These are phyloP conservation scores for Bradysia coprophila DNA, from an alignment of 1,140 invertebrate genomes.

Conservation along the genomic window DNA sequence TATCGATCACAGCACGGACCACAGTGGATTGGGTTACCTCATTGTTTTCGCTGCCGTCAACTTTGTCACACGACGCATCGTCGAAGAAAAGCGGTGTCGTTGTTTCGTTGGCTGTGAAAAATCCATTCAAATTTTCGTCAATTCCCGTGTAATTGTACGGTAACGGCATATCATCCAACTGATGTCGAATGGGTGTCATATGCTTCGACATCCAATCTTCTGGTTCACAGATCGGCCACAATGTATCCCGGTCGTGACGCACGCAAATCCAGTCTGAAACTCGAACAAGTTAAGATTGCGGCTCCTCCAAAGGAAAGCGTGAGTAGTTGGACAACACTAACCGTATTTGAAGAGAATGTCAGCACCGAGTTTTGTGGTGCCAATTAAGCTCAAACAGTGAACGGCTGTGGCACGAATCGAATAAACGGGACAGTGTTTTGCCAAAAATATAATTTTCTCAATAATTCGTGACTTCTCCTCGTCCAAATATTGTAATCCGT, in stretches of 20 bases:
- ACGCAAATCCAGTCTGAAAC: conserved; percentile 62
- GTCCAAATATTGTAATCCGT: conserved; percentile 52
- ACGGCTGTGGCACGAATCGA: conserved; percentile 77
- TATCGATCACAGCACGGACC: conserved; percentile 1
- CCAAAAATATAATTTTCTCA: conserved; percentile 32
- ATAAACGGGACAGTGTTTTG: conserved; percentile 60
- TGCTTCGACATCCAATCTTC: conserved; percentile 33
- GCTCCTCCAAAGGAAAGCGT: too few species aligned
- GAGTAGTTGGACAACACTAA: conserved; percentile 14
- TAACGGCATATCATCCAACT: conserved; percentile 17
- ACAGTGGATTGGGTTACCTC: neutral
- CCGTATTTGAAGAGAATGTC: conserved; percentile 49
- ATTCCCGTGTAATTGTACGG: conserved; percentile 15
- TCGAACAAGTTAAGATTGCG: neutral
- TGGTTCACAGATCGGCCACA: conserved; percentile 61
- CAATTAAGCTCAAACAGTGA: conserved; percentile 68
- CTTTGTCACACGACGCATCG: too few species aligned
- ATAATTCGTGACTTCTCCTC: conserved; percentile 23
- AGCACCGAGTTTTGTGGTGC: conserved; percentile 62
- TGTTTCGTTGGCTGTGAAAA: conserved; percentile 14
- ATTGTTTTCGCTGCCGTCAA: neutral
- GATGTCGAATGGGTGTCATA: conserved; percentile 22
- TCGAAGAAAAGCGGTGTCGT: conserved; percentile 12
- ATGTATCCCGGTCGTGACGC: conserved; percentile 57
- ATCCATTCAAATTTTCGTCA: conserved; percentile 20